Evolutionary conservation across 2,888 invertebrate genomes (phyloP), one percentile per base, ranked within the genome.

Genomic region (Cantharis flavilabris): DNA sequence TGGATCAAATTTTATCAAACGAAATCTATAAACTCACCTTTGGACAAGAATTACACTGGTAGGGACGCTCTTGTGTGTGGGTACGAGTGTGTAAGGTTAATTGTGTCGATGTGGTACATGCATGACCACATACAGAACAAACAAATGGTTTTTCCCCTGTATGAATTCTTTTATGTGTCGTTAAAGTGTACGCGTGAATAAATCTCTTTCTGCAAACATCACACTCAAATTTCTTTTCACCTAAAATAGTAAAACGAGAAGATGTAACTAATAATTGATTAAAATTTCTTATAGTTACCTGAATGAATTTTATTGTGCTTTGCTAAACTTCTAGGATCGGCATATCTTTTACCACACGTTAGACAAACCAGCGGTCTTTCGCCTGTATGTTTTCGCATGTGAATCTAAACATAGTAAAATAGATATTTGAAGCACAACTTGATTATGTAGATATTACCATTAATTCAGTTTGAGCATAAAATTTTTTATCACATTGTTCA

Each of bases 251-350:
- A 11, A 28, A 49, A 9, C 49, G 28, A 28, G 11, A 20, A 65
- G 18, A 30, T 67, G 13, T n/a, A 72, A 62, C 3, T 63, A 28
- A 30, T 4, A 33, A 14, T 69, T n/a, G 20, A 30, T n/a, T 10
- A 28, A 64, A n/a, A 67, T 10, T 62, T 18, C 13, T 33, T 33
- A n/a, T n/a, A 78, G 62, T 62, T 75, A 84, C 85, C 85, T 76
- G 79, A 77, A 77, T 85, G 85, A 62, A 85, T 84, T 80, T 85
- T 85, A 71, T 82, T 81, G 73, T 85, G 85, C 75, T 82, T 85
- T 11, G 80, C 78, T 67, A 83, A 82, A 77, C 83, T 83, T 78
- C 84, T 77, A 18, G 81, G 82, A 76, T 85, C 84, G n/a, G 82
- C 81, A 76, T 84, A 85, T 70, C 81, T 77, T 80, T 85, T 85